Evolutionary conservation across 2,797 vertebrate genomes (phyloP), one percentile per base, ranked within the genome.

Genomic region (Eulemur mongoz): DNA sequence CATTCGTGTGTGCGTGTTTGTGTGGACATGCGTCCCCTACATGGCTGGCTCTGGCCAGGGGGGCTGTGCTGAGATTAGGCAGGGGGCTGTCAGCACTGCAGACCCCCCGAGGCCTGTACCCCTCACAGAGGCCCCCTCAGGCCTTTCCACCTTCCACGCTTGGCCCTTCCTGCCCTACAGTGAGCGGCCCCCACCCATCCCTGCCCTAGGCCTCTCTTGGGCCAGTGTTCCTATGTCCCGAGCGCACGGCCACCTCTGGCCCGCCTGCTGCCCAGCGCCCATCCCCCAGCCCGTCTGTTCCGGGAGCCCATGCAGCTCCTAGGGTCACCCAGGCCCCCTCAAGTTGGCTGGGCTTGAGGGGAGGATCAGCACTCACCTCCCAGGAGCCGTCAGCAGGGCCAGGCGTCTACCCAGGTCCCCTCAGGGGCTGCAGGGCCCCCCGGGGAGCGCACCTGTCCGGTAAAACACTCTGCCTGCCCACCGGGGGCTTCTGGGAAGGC

Each of bases 401-500:
- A 0, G 40, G 35, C 9, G 0, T 40, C n/a, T 7, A 18, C 40
- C 65, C 1, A 43, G 4, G 25, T 11, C 69, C 20, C 38, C 59
- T 30, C 5, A 20, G 25, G 30, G 30, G 70, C 38, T 14, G 17
- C 88, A 23, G 67, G 43, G 25, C 38, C 69, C 8, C 0, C 17
- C 0, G 20, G 7, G n/a, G 67, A 50, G n/a, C 3, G 1, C 3
- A 0, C 25, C 40, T 9, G 43, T 92, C 90, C 20, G 5, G 80
- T 38, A 75, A 84, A 18, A 22, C 3, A 27, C n/a, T 25, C 65
- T 6, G 45, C 45, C 48, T 20, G 79, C 70, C 84, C 7, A 38
- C 72, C 1, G 0, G 73, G 72, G 80, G 84, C 91, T 96, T 93
- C 96, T 95, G 95, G 89, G 95, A 95, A 96, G 75, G 61, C 38